Conservation (phyloP, 2,113 vertebrate genomes). For the Bubalus kerabau region DNA sequence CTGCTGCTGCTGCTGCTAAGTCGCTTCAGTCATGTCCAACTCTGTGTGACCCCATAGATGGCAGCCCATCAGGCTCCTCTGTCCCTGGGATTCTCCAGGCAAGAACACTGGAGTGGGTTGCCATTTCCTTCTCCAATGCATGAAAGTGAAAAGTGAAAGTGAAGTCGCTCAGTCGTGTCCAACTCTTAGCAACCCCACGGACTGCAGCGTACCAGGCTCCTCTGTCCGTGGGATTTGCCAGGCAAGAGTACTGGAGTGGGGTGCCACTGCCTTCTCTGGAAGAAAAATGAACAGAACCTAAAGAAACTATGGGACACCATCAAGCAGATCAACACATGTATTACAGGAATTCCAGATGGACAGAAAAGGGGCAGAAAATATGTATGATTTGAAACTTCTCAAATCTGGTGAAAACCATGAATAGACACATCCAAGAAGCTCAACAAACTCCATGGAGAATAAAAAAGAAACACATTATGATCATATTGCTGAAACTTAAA, state of each 20-base stretch:
- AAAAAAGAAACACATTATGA: neutral
- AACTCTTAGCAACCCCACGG: too few species aligned
- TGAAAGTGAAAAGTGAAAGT: too few species aligned
- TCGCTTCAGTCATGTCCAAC: fast-evolving
- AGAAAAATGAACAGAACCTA: neutral
- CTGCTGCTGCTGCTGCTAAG: too few species aligned
- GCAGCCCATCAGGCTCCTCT: too few species aligned
- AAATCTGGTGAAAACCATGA: neutral
- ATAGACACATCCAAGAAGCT: neutral
- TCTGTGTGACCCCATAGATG: fast-evolving
- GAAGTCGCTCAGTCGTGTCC: too few species aligned
- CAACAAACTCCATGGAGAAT: neutral
- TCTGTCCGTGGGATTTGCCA: too few species aligned
- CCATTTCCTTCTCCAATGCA: too few species aligned
- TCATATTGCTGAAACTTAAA: neutral
- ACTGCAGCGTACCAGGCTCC: too few species aligned
- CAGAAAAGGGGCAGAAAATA: neutral
- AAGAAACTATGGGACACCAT: neutral
- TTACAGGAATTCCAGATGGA: neutral
- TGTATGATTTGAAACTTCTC: neutral
- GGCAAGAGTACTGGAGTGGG: too few species aligned
- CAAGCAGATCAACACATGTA: neutral
- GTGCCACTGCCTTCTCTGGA: too few species aligned
- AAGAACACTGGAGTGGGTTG: too few species aligned
- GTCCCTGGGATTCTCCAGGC: too few species aligned